Evolutionary conservation across 2,113 vertebrate genomes (phyloP), one percentile per base, ranked within the genome.

Genomic region (Chitala chitala): DNA sequence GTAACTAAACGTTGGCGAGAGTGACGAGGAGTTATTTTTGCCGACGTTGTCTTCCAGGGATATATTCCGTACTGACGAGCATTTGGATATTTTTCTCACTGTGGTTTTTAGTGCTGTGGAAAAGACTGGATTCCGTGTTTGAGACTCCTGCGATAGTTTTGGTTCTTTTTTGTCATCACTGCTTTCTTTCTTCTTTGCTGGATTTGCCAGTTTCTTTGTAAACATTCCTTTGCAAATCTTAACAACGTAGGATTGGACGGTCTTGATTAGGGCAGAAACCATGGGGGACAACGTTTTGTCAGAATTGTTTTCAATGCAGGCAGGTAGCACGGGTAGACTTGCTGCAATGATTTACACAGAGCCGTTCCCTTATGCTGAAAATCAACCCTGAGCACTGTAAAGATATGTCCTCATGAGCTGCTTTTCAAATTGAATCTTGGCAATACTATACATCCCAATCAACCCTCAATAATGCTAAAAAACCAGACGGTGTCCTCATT

Each of bases 181-280:
- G 87, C 86, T 93, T 78, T 97, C 94, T 92, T 90, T 96, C 89
- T 93, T 98, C 91, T 93, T 95, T 79, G 91, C 94, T 89, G 91
- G 93, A 88, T 92, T 94, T 84, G 90, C 96, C 91, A 83, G 83
- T 96, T 98, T 99, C 95, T 95, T 98, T 96, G 95, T 95, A 93
- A 99, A 98, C 97, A 99, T 99, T 98, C 96, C 97, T 98, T 97
- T 97, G 89, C 89, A 95, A 94, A 98, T 92, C 93, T 95, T 98
- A 87, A 91, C 84, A 86, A 96, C 88, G 86, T 93, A 95, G 84
- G 87, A 91, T 81, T 90, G 93, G 91, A 94, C 88, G 85, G 87
- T 94, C 90, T 93, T 93, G 80, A 97, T 89, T 85, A 94, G 86
- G 81, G 87, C 87, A 92, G 94, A 93, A 94, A 99, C 94, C 96